Evolutionary conservation across 2,888 invertebrate genomes (phyloP), one percentile per base, ranked within the genome.

Genomic region (Drosophila prolongata): DNA sequence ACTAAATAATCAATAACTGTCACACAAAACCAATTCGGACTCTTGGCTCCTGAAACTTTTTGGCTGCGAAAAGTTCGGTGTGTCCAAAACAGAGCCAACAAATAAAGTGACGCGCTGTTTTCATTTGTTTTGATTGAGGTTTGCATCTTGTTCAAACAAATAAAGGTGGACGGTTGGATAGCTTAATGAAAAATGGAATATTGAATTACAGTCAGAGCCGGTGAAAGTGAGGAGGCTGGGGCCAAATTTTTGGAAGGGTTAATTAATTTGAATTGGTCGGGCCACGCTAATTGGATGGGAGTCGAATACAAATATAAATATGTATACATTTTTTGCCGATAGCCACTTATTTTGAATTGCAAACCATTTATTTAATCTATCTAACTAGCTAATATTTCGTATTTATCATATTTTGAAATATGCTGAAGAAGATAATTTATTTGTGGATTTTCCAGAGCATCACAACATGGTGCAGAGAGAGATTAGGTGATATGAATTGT

Each of bases 1-100:
- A 27, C 72, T 71, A 77, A 82, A 82, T 85, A 82, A 82, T 82
- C 83, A 82, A 82, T 85, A 82, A 71, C 82, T 85, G 82, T 85
- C 81, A 85, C 75, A 71, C 60, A 67, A 64, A 58, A 38, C 67
- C 57, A 58, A 44, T 67, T 44, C 43, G 34, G 37, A 38, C 11
- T 49, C 47, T 16, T 64, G 42, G 34, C 34, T 30, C 50, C 61
- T 14, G 38, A 13, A 75, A 79, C 53, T 77, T 75, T 75, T 54
- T 19, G 57, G 16, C 59, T 64, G 53, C 40, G 42, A 49, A 61
- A 76, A 79, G 67, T 56, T 81, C 79, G 47, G 19, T 61, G 65
- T 84, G 77, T 66, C 71, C 77, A 73, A 65, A 79, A 70, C 65
- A 70, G 43, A 61, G 46, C 46, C 55, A 70, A 61, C 60, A 66